Conservation (phyloP, 2,797 vertebrate genomes). For the Antennarius maculatus region DNA sequence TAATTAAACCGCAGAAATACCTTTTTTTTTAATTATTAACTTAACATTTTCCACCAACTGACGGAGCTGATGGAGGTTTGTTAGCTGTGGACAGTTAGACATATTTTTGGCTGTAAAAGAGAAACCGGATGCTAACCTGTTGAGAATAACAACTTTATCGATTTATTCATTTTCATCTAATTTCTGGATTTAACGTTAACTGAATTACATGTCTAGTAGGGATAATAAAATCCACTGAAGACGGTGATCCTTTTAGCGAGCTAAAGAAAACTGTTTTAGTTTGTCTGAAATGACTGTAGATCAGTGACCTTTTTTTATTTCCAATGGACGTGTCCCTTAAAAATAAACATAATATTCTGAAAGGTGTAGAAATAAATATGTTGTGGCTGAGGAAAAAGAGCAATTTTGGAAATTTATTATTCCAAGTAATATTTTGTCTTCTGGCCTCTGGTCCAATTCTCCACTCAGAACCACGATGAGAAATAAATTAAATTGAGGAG, state of each 20-base stretch:
- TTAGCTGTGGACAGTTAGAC: too few relatives aligned
- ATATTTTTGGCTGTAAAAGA: too few relatives aligned
- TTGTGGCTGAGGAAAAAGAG: not conserved
- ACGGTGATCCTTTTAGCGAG: not conserved
- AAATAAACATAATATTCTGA: not conserved
- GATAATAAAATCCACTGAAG: not conserved
- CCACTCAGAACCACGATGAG: not conserved
- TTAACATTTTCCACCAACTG: too few relatives aligned
- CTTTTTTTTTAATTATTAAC: too few relatives aligned
- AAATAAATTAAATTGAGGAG: not conserved
- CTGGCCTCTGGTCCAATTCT: slow-evolving; percentile 2
- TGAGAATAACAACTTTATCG: too few relatives aligned
- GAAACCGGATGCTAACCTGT: too few relatives aligned
- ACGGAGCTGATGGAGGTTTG: too few relatives aligned
- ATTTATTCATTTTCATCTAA: not conserved
- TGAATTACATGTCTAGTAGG: not conserved
- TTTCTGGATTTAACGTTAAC: not conserved
- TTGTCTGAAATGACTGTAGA: not conserved
- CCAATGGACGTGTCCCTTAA: too few relatives aligned
- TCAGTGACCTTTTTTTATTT: not conserved
- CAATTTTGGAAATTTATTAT: not conserved
- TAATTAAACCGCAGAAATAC: too few relatives aligned
- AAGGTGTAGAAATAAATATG: not conserved
- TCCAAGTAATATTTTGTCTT: not conserved
- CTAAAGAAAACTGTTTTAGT: not conserved